Evolutionary conservation across 2,797 vertebrate species (phyloP).

Genomic region (Ceryle rudis): DNA sequence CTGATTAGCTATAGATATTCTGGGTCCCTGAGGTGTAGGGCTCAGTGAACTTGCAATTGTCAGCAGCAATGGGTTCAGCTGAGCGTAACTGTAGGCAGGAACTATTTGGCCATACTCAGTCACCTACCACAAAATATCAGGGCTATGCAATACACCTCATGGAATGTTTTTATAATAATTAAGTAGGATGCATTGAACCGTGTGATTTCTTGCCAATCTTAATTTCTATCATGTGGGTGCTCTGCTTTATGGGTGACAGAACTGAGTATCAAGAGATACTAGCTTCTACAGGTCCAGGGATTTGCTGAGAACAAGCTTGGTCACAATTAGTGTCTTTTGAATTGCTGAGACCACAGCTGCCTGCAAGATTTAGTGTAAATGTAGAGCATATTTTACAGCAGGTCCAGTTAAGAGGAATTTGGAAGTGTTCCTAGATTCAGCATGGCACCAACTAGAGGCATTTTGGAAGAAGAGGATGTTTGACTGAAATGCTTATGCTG

Average conservation of each 20-base stretch:
- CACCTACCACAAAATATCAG: not conserved
- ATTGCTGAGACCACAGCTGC: not conserved
- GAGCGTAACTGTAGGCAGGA: not conserved
- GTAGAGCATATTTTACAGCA: not conserved
- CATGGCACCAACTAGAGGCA: not conserved
- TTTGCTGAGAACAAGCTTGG: not conserved
- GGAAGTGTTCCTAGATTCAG: not conserved
- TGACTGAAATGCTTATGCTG: not conserved
- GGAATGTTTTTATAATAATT: not conserved
- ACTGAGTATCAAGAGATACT: not conserved
- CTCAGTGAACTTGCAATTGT: not conserved
- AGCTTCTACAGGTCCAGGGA: not conserved
- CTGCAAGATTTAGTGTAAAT: not conserved
- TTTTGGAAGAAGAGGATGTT: not conserved
- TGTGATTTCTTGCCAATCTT: not conserved
- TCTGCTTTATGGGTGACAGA: not conserved
- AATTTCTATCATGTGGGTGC: not conserved
- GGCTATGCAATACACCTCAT: not conserved
- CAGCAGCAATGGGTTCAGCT: not conserved
- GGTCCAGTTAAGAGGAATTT: not conserved
- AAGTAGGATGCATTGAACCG: not conserved
- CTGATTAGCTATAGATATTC: not conserved
- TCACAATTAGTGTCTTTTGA: not conserved
- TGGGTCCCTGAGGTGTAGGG: not conserved
- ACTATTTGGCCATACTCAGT: not conserved